Evolutionary conservation across 2,797 vertebrate genomes (phyloP).

Genomic region (Poecile montanus): DNA sequence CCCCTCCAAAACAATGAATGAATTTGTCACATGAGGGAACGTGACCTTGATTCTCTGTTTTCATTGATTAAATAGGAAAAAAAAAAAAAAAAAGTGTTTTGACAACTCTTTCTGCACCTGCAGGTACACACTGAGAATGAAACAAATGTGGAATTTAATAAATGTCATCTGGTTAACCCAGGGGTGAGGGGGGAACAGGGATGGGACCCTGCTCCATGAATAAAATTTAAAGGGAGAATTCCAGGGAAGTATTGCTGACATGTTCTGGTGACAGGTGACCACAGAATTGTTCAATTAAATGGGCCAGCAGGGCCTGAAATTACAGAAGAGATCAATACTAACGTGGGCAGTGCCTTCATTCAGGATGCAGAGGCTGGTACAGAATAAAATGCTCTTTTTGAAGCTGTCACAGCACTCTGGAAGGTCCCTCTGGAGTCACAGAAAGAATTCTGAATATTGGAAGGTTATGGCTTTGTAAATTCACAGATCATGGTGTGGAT

Average conservation of each 20-base stretch:
- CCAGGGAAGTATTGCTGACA: not conserved
- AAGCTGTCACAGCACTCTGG: fast-evolving
- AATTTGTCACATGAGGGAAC: not conserved
- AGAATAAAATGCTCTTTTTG: not conserved
- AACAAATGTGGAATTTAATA: not conserved
- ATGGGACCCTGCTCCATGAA: not conserved
- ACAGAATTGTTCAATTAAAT: not conserved
- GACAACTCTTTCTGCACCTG: not conserved
- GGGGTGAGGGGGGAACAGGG: not conserved
- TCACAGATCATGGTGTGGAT: not conserved
- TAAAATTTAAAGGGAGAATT: not conserved
- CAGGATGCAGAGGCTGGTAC: not conserved
- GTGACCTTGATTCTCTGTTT: not conserved
- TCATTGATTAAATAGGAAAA: not conserved
- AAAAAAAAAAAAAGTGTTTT: not conserved
- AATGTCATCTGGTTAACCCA: not conserved
- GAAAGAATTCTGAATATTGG: not conserved
- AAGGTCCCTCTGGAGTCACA: not conserved
- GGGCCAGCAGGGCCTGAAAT: not conserved
- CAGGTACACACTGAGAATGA: not conserved
- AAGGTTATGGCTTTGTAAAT: not conserved
- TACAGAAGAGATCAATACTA: not conserved
- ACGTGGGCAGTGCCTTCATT: not conserved
- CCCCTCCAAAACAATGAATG: not conserved
- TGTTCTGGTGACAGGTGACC: not conserved